Evolutionary conservation across 1,140 invertebrate species (phyloP).

Genomic region (Ooceraea biroi): DNA sequence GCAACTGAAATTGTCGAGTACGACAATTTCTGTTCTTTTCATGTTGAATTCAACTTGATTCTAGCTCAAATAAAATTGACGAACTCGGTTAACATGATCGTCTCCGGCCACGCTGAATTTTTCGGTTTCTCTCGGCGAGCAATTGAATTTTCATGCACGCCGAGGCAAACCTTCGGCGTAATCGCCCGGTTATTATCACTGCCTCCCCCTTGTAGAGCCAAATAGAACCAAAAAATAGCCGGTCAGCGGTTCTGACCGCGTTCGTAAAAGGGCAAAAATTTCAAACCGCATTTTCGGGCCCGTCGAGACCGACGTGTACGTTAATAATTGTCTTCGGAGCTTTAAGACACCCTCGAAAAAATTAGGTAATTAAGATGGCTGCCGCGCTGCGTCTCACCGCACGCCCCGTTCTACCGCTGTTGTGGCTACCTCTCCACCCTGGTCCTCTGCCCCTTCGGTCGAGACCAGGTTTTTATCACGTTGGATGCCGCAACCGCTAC

Average conservation of each 20-base stretch:
- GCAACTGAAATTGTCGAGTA: background rate
- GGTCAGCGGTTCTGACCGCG: background rate
- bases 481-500: slow-evolving; percentile 34
- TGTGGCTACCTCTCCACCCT: background rate
- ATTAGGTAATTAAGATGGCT: slow-evolving; percentile 57
- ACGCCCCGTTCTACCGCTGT: background rate
- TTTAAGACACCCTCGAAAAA: slow-evolving; percentile 51
- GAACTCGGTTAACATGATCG: too few relatives aligned
- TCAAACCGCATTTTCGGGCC: slow-evolving; percentile 36
- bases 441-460: slow-evolving; percentile 41
- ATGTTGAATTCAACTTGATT: slow-evolving; percentile 23
- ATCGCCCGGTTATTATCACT: background rate
- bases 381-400: slow-evolving; percentile 16
- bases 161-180: too few relatives aligned
- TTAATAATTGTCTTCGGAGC: slow-evolving; percentile 37
- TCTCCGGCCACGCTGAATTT: background rate
- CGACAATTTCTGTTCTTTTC: slow-evolving; percentile 7
- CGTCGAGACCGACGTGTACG: slow-evolving; percentile 17
- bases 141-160: background rate
- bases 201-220: background rate
- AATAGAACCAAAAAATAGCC: background rate
- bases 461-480: slow-evolving; percentile 45
- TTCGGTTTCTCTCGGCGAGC: background rate
- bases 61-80: background rate
- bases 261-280: slow-evolving; percentile 44